A percentile compares a stretch with the other conserved stretches of the same genome.
Conservation (phyloP, 2,888 invertebrate genomes). For the Apamea sordens region DNA sequence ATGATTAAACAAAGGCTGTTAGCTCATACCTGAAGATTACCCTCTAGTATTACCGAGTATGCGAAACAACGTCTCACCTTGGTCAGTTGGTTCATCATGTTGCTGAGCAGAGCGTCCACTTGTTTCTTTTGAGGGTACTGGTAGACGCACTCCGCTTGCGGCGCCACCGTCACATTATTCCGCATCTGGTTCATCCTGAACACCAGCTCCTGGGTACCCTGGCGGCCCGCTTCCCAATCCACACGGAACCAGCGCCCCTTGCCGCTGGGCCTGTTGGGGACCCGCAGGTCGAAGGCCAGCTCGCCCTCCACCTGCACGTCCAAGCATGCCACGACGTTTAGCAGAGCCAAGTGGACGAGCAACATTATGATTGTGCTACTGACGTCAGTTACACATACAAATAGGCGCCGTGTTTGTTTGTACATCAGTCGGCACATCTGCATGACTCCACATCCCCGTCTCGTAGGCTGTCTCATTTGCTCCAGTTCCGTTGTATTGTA, state of each 20-base stretch:
- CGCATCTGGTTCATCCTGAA: conserved; percentile 13
- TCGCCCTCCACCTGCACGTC: conserved; percentile 34
- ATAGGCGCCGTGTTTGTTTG: conserved; percentile 3
- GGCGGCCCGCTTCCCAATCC: not conserved
- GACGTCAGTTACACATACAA: conserved; percentile 1
- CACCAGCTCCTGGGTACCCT: not conserved
- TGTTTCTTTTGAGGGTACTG: conserved; percentile 72
- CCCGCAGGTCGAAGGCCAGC: conserved; percentile 49
- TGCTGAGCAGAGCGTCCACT: conserved; percentile 72
- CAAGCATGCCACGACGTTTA: conserved; percentile 17
- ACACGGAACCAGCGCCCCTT: conserved; percentile 17
- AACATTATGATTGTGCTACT: conserved; percentile 32
- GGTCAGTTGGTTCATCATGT: conserved; percentile 78
- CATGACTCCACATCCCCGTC: not conserved
- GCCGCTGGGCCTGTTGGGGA: conserved; percentile 12
- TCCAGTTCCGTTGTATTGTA: conserved; percentile 21
- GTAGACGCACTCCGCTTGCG: conserved; percentile 70
- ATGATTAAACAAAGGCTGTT: not conserved
- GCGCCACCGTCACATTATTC: conserved; percentile 51
- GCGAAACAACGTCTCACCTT: conserved; percentile 65
- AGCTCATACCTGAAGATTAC: no score
- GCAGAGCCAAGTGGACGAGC: not conserved
- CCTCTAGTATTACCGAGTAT: not conserved
- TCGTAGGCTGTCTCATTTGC: conserved; percentile 1
- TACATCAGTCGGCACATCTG: conserved; percentile 4